A percentile compares a stretch with the other conserved stretches of the same genome.
Conservation (phyloP, 2,888 invertebrate species). For the Xestia ashworthii region DNA sequence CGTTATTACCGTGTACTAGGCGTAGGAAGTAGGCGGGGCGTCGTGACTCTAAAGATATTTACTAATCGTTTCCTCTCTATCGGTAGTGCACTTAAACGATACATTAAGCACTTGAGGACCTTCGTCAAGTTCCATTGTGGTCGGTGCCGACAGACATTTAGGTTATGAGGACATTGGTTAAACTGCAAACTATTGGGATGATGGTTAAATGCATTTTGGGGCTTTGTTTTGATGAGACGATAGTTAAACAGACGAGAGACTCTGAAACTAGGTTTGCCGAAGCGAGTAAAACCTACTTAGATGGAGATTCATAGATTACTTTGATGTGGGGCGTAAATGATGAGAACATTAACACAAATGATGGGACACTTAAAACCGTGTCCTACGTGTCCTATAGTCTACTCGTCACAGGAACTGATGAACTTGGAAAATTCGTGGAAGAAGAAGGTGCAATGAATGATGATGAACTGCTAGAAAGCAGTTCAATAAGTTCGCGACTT, state of each 20-base stretch:
- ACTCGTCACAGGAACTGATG: background rate
- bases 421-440: background rate
- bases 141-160: slow-evolving; percentile 20
- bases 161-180: slow-evolving; percentile 21
- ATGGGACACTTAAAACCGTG: background rate
- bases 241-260: background rate
- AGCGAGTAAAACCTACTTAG: background rate
- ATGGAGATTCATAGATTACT: background rate
- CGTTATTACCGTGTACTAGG: background rate
- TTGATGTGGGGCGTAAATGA: background rate
- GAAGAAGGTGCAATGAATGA: background rate
- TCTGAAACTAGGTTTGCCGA: background rate
- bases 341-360: background rate
- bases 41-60: slow-evolving; percentile 42
- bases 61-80: slow-evolving; percentile 51
- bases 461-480: background rate
- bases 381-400: background rate
- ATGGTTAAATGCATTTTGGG: background rate
- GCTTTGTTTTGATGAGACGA: background rate
- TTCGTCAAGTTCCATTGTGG: slow-evolving; percentile 40
- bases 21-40: background rate
- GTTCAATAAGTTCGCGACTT: background rate
- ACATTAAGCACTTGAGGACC: slow-evolving; percentile 47
- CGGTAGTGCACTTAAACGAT: slow-evolving; percentile 54
- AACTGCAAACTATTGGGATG: slow-evolving; percentile 5